Conservation (phyloP, 2,888 invertebrate genomes). For the Smittia sp. region DNA sequence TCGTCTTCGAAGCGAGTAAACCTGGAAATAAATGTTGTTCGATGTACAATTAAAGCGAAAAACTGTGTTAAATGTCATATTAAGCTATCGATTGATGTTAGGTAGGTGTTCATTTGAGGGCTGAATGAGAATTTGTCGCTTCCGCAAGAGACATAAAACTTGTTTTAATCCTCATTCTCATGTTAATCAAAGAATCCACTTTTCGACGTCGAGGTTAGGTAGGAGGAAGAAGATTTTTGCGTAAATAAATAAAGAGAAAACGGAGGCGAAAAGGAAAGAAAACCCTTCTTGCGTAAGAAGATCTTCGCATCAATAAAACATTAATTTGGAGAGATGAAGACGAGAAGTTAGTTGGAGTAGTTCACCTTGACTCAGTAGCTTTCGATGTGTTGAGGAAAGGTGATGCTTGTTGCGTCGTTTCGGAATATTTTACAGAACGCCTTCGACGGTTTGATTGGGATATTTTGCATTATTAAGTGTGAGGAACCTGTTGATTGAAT, state of each 20-base stretch:
- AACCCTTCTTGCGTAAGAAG: conserved; percentile 1
- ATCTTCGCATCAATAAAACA: background rate
- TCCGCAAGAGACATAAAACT: conserved; percentile 22
- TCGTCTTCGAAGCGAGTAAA: background rate
- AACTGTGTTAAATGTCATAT: conserved; percentile 40
- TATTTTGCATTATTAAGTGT: too few species aligned
- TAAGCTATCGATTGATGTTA: conserved; percentile 38
- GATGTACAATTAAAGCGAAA: conserved; percentile 39
- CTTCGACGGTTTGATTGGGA: too few species aligned
- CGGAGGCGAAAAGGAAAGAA: background rate
- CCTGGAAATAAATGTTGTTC: conserved; percentile 26
- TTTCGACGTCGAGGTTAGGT: background rate
- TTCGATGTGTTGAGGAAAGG: background rate
- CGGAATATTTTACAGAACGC: background rate
- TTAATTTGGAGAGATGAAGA: background rate
- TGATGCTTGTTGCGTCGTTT: conserved; percentile 21
- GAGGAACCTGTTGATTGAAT: too few species aligned
- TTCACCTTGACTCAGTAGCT: background rate
- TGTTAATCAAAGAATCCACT: conserved; percentile 23
- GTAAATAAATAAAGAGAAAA: conserved; percentile 29
- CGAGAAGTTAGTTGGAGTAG: background rate
- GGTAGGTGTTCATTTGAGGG: conserved; percentile 15
- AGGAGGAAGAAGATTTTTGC: conserved; percentile 4
- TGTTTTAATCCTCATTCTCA: conserved; percentile 36
- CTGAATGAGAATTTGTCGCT: background rate